phyloP scores from a whole-genome alignment of 1,140 invertebrate genomes.

The Pseudomyrmex dendroicus region DNA sequence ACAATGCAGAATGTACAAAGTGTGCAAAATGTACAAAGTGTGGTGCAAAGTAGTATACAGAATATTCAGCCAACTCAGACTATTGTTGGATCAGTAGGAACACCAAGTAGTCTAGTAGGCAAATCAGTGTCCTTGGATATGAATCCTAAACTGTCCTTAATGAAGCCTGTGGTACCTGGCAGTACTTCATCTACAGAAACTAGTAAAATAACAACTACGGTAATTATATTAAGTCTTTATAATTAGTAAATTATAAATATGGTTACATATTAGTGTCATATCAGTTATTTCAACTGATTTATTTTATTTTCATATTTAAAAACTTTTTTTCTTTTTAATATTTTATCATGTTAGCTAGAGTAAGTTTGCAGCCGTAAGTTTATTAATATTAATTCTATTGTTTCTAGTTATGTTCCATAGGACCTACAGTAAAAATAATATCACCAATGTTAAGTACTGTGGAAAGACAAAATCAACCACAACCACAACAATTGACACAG shows the following conservation, averaged over 20 bases:
- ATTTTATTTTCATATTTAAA: too few relatives aligned
- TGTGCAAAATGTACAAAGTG: constrained; percentile 79
- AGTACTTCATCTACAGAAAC: constrained; percentile 76
- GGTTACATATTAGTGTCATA: too few relatives aligned
- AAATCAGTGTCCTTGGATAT: constrained; percentile 83
- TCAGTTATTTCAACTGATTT: too few relatives aligned
- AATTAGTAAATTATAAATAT: too few relatives aligned
- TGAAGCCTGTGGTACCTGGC: constrained; percentile 79
- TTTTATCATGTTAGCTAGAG: neutral
- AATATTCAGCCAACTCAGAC: constrained; percentile 79
- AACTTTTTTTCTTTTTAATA: too few relatives aligned
- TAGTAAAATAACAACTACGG: constrained; percentile 82
- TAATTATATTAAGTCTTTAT: constrained; percentile 56
- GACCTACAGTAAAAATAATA: constrained; percentile 82
- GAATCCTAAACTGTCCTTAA: constrained; percentile 80
- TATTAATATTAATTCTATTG: constrained; percentile 44
- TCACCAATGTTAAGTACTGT: constrained; percentile 81
- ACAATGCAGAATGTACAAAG: constrained; percentile 78
- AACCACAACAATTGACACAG: constrained; percentile 71
- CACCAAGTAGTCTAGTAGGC: constrained; percentile 76
- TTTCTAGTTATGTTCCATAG: constrained; percentile 81
- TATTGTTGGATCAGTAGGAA: constrained; percentile 75
- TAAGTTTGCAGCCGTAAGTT: constrained; percentile 15
- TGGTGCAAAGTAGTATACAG: constrained; percentile 80
- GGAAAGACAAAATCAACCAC: constrained; percentile 79